Percentiles rank a stretch among this genome's conserved stretches.
Evolutionary conservation across 2,888 invertebrate species (phyloP).

Genomic region (Metalampra italica): DNA sequence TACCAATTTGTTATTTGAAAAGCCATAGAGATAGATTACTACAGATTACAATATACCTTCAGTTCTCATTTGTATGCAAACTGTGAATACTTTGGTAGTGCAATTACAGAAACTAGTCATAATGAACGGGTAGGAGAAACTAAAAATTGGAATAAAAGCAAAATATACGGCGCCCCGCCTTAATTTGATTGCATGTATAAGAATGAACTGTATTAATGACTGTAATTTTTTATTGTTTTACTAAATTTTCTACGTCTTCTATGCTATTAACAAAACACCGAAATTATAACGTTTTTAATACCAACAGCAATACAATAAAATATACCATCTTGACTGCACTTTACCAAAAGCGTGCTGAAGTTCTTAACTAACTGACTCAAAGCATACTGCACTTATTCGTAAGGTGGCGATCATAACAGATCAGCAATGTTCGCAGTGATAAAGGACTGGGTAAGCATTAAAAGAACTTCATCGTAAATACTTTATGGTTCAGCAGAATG

Average conservation of each 20-base stretch:
- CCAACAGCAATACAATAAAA: no score
- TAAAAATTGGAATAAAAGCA: slow-evolving; percentile 22
- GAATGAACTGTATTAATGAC: slow-evolving; percentile 38
- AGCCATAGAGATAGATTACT: slow-evolving; percentile 10
- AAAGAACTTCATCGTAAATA: no score
- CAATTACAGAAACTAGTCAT: slow-evolving; percentile 39
- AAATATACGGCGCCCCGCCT: slow-evolving; percentile 21
- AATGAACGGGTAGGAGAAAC: slow-evolving; percentile 37
- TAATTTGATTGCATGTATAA: slow-evolving; percentile 36
- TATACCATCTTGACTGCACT: no score
- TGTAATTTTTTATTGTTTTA: slow-evolving; percentile 37
- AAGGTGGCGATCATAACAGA: no score
- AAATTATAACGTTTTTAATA: no score
- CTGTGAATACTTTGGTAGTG: slow-evolving; percentile 13
- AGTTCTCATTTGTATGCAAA: slow-evolving; percentile 16
- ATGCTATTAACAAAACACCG: neutral
- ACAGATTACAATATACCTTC: slow-evolving; percentile 8
- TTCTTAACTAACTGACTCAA: no score
- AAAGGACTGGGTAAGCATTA: no score
- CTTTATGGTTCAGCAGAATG: no score
- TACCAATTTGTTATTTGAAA: neutral
- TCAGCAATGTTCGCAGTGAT: no score
- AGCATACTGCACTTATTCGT: no score
- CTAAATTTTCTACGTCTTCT: slow-evolving; percentile 9
- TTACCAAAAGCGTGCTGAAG: no score